Conservation (phyloP, 1,140 invertebrate species). For the Homalodisca vitripennis region DNA sequence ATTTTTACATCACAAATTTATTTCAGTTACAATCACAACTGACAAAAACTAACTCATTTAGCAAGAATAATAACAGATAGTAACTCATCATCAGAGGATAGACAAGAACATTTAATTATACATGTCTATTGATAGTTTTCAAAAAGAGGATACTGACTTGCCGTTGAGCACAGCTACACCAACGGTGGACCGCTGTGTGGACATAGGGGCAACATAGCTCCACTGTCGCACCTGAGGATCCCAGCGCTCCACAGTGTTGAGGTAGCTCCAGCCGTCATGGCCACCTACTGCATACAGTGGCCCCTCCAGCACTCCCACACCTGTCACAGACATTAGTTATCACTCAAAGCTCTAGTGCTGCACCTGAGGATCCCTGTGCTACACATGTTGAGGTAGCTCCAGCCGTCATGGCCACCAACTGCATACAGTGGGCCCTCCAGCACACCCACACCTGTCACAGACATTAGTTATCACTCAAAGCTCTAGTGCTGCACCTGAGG, state of each 20-base stretch:
- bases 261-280: conserved; percentile 92
- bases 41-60: too few relatives aligned
- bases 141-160: too few relatives aligned
- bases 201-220: conserved; percentile 87
- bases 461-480: too few relatives aligned
- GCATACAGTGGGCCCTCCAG: conserved; percentile 88
- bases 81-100: too few relatives aligned
- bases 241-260: conserved; percentile 91
- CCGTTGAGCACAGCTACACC: conserved; percentile 84
- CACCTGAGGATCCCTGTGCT: conserved; percentile 85
- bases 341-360: conserved; percentile 82
- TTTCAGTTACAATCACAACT: too few relatives aligned
- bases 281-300: conserved; percentile 93
- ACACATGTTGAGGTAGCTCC: conserved; percentile 92
- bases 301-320: conserved; percentile 83
- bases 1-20: too few relatives aligned
- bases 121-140: too few relatives aligned
- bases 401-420: conserved; percentile 92
- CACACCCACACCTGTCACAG: conserved; percentile 72
- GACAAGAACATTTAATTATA: too few relatives aligned
- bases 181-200: conserved; percentile 80
- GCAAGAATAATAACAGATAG: too few relatives aligned
- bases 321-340: conserved; percentile 54
- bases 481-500: conserved; percentile 81
- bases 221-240: conserved; percentile 82